Conservation (phyloP, 2,888 invertebrate genomes). For the Calameuta pallipes region DNA sequence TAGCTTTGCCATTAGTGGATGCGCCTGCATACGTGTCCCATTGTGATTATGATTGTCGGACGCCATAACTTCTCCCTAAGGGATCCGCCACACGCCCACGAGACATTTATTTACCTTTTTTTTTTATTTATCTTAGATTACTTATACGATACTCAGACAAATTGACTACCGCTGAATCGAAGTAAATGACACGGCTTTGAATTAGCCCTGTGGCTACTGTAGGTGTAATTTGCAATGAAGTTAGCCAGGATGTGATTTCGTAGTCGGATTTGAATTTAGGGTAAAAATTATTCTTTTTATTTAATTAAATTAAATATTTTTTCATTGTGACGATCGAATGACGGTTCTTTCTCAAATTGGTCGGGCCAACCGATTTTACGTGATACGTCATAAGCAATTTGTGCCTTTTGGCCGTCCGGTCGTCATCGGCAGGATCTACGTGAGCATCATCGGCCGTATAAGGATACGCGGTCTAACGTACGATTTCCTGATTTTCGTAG, state of each 20-base stretch:
- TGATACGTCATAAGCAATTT: neutral
- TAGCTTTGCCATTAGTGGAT: conserved; percentile 24
- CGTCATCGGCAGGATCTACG: neutral
- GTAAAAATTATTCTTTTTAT: neutral
- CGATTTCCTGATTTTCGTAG: conserved; percentile 59
- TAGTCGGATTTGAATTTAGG: neutral
- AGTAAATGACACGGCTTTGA: neutral
- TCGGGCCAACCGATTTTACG: neutral
- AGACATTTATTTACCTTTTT: conserved; percentile 14
- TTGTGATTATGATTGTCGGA: conserved; percentile 28
- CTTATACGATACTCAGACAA: neutral
- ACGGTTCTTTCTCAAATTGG: neutral
- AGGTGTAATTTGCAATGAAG: neutral
- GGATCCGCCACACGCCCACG: conserved; percentile 15
- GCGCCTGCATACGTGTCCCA: conserved; percentile 9
- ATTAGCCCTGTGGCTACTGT: neutral
- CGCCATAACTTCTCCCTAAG: conserved; percentile 22
- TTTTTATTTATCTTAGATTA: neutral
- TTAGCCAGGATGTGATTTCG: neutral
- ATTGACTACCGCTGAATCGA: neutral
- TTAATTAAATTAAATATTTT: neutral
- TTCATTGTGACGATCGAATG: neutral
- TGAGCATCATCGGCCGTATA: neutral
- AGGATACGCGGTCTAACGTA: conserved; percentile 25
- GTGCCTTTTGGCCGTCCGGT: neutral